Evolutionary conservation across 2,888 invertebrate genomes (phyloP).

Genomic region (Campaea margaritaria): DNA sequence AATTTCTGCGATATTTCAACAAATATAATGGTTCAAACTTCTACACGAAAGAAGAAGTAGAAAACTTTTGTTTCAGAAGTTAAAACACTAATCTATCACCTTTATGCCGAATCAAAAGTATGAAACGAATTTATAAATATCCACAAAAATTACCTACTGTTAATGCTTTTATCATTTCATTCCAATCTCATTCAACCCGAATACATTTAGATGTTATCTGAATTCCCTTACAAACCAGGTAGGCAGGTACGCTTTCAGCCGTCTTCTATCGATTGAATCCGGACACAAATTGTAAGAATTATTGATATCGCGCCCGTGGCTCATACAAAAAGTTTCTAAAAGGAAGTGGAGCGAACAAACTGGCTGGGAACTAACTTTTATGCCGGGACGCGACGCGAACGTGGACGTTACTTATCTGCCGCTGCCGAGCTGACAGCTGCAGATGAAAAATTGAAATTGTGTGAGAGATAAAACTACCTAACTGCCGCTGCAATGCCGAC

Average conservation of each 20-base stretch:
- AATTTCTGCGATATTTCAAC: too few relatives aligned
- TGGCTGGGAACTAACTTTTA: conserved; percentile 79
- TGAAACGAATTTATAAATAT: too few relatives aligned
- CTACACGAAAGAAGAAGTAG: too few relatives aligned
- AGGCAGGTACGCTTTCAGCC: conserved; percentile 51
- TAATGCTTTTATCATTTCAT: conserved; percentile 6
- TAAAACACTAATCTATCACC: too few relatives aligned
- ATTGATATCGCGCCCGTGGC: conserved; percentile 74
- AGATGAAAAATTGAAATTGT: conserved; percentile 86
- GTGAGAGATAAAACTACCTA: conserved; percentile 84
- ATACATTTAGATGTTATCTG: conserved; percentile 49
- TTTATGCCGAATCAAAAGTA: too few relatives aligned
- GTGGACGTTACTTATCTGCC: conserved; percentile 83
- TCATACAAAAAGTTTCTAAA: conserved; percentile 82
- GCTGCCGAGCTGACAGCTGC: conserved; percentile 82
- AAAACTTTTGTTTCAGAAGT: not conserved
- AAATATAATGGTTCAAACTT: not conserved
- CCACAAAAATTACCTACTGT: too few relatives aligned
- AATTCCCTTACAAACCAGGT: conserved; percentile 41
- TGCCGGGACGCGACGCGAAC: conserved; percentile 72
- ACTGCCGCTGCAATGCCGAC: conserved; percentile 71
- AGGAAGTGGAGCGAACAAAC: conserved; percentile 82
- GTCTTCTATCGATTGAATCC: conserved; percentile 60
- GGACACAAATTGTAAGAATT: conserved; percentile 76
- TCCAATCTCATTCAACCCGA: conserved; percentile 26